Evolutionary conservation across 2,888 invertebrate genomes (phyloP), one percentile per base, ranked within the genome.

Genomic region (Cactoblastis cactorum): DNA sequence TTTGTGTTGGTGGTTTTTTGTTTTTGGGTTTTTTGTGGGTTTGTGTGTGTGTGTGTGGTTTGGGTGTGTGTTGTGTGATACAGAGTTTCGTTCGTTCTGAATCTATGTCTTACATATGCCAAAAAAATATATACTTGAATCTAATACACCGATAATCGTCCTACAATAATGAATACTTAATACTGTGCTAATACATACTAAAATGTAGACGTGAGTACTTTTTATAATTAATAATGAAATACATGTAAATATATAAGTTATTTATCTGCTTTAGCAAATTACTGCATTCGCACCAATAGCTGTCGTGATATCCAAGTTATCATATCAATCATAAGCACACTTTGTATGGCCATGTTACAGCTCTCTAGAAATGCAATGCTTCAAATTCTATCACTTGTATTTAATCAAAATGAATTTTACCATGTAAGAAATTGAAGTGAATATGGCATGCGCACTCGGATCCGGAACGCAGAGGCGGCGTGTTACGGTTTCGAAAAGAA

Each of bases 401-500:
- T 69, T 65, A 77, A 69, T 73, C 55, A 74, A 82, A 79, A 72
- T 80, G 72, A 63, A 68, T 82, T 85, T 84, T 86, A 85, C 79
- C 71, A 56, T 67, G 59, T 69, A 67, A 58, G 73, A 63, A 69
- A 74, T 81, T 84, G 73, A 76, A 78, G 72, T 80, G 77, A 87
- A 74, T 79, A 71, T 84, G 61, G 81, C 80, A 62, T 83, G 83
- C 71, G 63, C 73, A 64, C 63, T 63, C 65, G 74, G 81, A 88
- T 85, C 86, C 87, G 87, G 87, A 83, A 83, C 85, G 84, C 80
- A 81, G 81, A 83, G 85, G 76, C 83, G 82, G 82, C 80, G 80
- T 87, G 86, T 84, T 88, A 89, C 89, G 84, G 87, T 87, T 89
- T 86, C 82, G 82, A 83, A 87, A 89, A 89, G 88, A 89, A 89